Conservation (phyloP, 1,140 invertebrate genomes). For the Parapsyche elsis region DNA sequence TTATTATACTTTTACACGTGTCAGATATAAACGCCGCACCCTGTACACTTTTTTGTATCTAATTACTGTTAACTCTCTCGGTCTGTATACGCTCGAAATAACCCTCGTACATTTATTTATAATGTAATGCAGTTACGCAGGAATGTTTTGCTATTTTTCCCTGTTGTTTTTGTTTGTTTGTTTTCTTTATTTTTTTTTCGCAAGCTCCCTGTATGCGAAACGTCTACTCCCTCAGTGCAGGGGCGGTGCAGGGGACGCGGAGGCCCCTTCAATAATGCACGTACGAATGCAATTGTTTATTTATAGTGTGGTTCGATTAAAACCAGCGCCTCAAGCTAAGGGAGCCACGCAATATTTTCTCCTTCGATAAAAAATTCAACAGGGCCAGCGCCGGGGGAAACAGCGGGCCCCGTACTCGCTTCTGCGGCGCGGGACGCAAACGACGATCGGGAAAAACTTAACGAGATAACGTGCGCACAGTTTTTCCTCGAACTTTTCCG, state of each 20-base stretch:
- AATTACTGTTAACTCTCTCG: too few relatives aligned
- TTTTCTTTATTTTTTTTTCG: too few relatives aligned
- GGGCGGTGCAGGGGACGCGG: not conserved
- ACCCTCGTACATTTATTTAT: too few relatives aligned
- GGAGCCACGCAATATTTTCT: not conserved
- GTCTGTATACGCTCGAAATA: too few relatives aligned
- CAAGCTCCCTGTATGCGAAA: not conserved
- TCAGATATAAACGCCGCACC: too few relatives aligned
- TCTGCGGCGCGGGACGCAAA: not conserved
- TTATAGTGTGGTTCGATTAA: constrained; percentile 10
- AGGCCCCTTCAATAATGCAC: constrained; percentile 10
- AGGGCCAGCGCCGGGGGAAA: not conserved
- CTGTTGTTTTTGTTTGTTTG: too few relatives aligned
- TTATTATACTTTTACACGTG: too few relatives aligned
- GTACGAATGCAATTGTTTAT: constrained; percentile 25
- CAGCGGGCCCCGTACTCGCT: not conserved
- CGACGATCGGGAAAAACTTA: not conserved
- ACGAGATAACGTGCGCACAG: too few relatives aligned
- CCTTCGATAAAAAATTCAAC: constrained; percentile 9
- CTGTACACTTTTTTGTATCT: too few relatives aligned
- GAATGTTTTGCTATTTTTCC: too few relatives aligned
- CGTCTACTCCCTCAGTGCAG: not conserved
- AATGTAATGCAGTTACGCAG: too few relatives aligned
- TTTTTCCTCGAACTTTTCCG: too few relatives aligned
- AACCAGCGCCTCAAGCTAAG: not conserved